Conservation (phyloP, 2,113 vertebrate species). For the Neoarius graeffei region DNA sequence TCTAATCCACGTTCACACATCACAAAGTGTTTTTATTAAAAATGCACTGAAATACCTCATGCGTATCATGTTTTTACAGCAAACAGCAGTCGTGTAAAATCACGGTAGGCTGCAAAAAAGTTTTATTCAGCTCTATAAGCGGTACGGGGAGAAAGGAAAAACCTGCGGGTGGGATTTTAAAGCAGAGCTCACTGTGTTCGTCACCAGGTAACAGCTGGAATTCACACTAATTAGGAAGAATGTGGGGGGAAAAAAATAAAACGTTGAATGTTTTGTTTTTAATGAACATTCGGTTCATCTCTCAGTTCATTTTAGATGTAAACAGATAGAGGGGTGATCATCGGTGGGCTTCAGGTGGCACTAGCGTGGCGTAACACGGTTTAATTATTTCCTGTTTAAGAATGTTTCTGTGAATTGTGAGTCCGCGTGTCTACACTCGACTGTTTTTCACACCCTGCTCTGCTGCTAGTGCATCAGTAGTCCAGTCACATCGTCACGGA, state of each 20-base stretch:
- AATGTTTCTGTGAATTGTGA: not conserved
- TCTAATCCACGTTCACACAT: not conserved
- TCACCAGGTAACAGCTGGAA: not conserved
- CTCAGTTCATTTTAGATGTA: not conserved
- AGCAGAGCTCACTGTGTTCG: not conserved
- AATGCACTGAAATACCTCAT: not conserved
- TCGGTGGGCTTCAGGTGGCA: not conserved
- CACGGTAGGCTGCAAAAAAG: no score
- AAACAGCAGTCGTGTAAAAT: not conserved
- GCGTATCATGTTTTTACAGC: not conserved
- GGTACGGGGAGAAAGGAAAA: not conserved
- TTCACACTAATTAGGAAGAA: not conserved
- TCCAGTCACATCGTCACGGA: not conserved
- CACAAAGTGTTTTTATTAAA: not conserved
- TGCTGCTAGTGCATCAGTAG: conserved; percentile 5
- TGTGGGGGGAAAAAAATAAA: not conserved
- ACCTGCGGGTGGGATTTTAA: not conserved
- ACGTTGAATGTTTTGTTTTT: not conserved
- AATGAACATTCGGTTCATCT: not conserved
- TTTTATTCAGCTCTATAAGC: not conserved
- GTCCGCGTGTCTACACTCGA: not conserved
- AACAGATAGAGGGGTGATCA: not conserved
- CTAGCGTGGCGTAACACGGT: not conserved
- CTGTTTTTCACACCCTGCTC: not conserved
- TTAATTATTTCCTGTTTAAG: not conserved